Evolutionary conservation across 2,113 vertebrate genomes (phyloP).

Genomic region (Stercorarius parasiticus): DNA sequence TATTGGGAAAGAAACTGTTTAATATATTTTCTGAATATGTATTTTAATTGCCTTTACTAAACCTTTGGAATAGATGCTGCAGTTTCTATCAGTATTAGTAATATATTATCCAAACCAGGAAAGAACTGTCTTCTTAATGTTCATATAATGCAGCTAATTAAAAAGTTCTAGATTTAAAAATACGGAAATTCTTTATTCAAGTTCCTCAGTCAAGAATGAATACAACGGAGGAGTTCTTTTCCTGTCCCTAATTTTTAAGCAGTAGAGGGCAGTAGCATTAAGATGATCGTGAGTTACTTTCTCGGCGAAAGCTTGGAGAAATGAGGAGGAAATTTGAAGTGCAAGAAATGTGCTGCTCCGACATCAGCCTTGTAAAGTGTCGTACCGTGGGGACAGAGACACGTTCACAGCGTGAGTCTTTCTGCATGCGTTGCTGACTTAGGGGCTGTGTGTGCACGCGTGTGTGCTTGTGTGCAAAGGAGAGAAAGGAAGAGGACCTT

Average conservation of each 20-base stretch:
- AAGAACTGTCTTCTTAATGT: neutral
- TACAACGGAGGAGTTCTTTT: accelerated
- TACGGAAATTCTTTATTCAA: neutral
- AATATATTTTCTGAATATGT: neutral
- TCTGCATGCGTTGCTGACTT: neutral
- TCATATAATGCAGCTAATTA: no score
- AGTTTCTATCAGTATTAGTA: neutral
- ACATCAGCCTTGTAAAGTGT: neutral
- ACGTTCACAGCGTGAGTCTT: neutral
- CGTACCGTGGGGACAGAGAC: neutral
- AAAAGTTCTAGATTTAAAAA: neutral
- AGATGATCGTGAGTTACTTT: neutral
- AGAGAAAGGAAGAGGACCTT: neutral
- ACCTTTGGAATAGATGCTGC: neutral
- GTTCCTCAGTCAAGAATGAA: neutral
- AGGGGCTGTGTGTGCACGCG: neutral
- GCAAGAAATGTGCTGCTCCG: neutral
- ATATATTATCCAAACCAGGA: neutral
- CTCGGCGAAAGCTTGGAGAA: neutral
- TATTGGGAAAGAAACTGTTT: neutral
- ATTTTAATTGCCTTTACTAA: neutral
- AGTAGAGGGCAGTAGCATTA: constrained; percentile 64
- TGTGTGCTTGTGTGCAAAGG: neutral
- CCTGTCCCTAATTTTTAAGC: neutral
- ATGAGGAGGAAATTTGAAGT: neutral